A percentile compares a stretch with the other conserved stretches of the same genome.
Conservation (phyloP, 2,888 invertebrate genomes). For the Heliconius erato region DNA sequence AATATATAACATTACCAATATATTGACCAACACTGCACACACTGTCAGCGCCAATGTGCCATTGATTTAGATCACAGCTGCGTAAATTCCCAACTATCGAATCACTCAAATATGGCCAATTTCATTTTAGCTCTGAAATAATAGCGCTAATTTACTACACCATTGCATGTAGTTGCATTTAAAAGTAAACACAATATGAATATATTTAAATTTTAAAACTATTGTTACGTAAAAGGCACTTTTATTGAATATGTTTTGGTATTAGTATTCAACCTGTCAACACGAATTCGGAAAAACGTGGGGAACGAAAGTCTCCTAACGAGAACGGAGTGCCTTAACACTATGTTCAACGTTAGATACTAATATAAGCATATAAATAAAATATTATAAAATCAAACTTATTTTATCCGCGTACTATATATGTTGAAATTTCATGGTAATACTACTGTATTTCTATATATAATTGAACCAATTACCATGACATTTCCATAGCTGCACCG, state of each 20-base stretch:
- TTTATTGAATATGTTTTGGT: neutral
- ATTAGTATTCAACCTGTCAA: neutral
- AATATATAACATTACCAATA: neutral
- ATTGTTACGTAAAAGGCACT: neutral
- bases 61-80: slow-evolving; percentile 41
- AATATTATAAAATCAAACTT: too few species aligned
- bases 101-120: slow-evolving; percentile 43
- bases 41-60: slow-evolving; percentile 14
- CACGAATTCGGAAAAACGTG: too few species aligned
- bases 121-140: slow-evolving; percentile 38
- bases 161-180: slow-evolving; percentile 12
- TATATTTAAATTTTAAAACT: neutral
- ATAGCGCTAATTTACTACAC: slow-evolving; percentile 37
- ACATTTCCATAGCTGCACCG: too few species aligned
- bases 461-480: too few species aligned
- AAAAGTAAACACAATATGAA: neutral
- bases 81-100: slow-evolving; percentile 37
- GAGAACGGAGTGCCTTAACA: too few species aligned
- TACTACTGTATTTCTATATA: too few species aligned
- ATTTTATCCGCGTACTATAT: too few species aligned
- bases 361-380: too few species aligned
- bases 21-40: neutral
- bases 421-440: too few species aligned
- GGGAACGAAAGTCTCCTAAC: too few species aligned
- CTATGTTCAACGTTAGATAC: too few species aligned